Evolutionary conservation across 2,888 invertebrate species (phyloP), one percentile per base, ranked within the genome.

Genomic region (Axea sp.): DNA sequence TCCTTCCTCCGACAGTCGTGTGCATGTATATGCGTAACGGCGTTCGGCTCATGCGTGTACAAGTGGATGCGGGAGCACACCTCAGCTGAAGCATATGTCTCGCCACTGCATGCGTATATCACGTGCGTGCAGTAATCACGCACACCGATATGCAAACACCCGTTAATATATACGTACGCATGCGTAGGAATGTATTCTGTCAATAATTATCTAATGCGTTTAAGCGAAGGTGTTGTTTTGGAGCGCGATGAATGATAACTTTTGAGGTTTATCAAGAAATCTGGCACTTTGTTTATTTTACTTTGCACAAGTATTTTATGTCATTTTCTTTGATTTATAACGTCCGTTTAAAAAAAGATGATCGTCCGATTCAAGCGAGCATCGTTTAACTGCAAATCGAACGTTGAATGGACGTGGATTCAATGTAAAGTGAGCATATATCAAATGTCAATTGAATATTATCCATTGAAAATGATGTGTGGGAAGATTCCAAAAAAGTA

Each of bases 1-100:
- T 86, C 86, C 86, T 86, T 86, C 85, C 86, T 84, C 76, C 49
- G 67, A 55, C 76, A 39, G 67, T 72, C 69, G 75, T 62, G 76
- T 72, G 75, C 41, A 22, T 74, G 68, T 71, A 69, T 37, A 55
- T 45, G 43, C 57, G 59, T 43, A 37, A 35, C 35, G 51, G 55
- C 43, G 45, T 49, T 55, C 39, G 59, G 64, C 33, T 45, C 45
- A 28, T 59, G 71, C 53, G 55, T 68, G 65, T 57, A 55, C 55
- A 68, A 69, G 49, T 64, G 49, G 62, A 43, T 57, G 68, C 65
- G 37, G 64, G 64, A 39, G 69, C 68, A 69, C 69, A 69, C 51
- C 49, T 53, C 51, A 28, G 17, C 31, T 37, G 45, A 62, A 43
- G 73, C 62, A 73, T 74, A 69, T 64, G 74, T 59, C 51, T 49